These are phyloP conservation scores for Eudemis profundana DNA, from an alignment of 2,888 invertebrate genomes.

Conservation along the genomic window DNA sequence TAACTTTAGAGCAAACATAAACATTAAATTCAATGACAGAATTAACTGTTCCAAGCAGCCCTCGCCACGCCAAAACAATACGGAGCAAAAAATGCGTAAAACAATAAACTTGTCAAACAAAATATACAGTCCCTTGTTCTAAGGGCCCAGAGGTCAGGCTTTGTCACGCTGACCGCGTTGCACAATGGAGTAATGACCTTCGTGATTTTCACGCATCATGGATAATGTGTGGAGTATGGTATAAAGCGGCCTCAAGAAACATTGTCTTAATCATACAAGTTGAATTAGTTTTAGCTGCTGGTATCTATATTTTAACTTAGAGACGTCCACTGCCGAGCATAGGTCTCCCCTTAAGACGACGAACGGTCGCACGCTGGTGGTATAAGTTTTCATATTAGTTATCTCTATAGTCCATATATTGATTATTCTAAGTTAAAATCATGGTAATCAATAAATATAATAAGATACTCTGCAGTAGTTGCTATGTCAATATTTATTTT, in stretches of 20 bases:
- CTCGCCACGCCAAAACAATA: conserved; percentile 33
- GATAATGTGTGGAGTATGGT: conserved; percentile 6
- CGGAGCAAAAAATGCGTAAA: conserved; percentile 33
- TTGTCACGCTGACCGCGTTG: conserved; percentile 26
- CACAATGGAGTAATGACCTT: conserved; percentile 41
- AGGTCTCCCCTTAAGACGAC: too few relatives aligned
- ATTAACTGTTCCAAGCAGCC: conserved; percentile 15
- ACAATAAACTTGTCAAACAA: conserved; percentile 38
- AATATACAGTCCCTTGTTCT: conserved; percentile 39
- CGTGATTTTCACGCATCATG: conserved; percentile 33
- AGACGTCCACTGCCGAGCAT: too few relatives aligned
- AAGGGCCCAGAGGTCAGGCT: conserved; percentile 42
- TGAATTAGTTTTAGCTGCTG: too few relatives aligned
- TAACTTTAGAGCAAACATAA: conserved; percentile 2
- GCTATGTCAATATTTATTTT: too few relatives aligned
- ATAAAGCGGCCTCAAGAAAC: conserved; percentile 14
- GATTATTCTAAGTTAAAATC: too few relatives aligned
- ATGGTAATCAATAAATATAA: too few relatives aligned
- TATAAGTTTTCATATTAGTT: too few relatives aligned
- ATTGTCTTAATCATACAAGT: not conserved
- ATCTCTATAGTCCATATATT: too few relatives aligned
- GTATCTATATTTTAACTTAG: too few relatives aligned
- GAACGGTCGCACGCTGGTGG: too few relatives aligned
- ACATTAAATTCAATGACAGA: not conserved
- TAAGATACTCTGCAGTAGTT: too few relatives aligned